Conservation (phyloP, 2,113 vertebrate genomes). For the Sisor rabdophorus region DNA sequence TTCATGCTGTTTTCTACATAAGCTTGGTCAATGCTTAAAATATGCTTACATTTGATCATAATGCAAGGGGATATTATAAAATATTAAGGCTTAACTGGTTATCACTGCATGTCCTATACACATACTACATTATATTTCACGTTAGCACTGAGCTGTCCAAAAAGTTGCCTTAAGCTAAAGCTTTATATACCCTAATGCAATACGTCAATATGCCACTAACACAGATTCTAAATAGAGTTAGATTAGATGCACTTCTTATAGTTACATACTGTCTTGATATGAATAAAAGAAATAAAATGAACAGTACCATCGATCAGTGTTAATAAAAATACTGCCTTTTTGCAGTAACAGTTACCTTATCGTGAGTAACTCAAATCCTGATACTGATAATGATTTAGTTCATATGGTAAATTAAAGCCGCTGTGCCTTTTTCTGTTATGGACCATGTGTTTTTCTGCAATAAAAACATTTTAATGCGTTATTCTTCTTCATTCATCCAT, state of each 20-base stretch:
- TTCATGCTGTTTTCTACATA: neutral
- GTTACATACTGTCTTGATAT: neutral
- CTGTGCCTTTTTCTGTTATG: neutral
- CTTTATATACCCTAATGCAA: neutral
- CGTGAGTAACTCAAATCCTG: neutral
- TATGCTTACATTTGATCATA: neutral
- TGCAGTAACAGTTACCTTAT: neutral
- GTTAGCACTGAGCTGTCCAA: neutral
- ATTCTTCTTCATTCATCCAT: no score
- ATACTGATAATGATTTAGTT: neutral
- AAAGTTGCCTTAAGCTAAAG: neutral
- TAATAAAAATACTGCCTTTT: neutral
- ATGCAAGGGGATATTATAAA: conserved; percentile 5
- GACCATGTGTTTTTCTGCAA: neutral
- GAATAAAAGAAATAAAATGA: neutral
- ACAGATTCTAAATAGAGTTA: neutral
- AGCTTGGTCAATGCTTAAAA: neutral
- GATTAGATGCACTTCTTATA: neutral
- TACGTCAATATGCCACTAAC: neutral
- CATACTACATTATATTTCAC: neutral
- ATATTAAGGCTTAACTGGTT: neutral
- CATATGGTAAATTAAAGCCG: neutral
- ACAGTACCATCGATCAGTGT: neutral
- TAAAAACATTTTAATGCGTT: conserved; percentile 10
- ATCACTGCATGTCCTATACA: neutral